phyloP scores from a whole-genome alignment of 2,113 vertebrate genomes.

The Leucoraja erinaceus region DNA sequence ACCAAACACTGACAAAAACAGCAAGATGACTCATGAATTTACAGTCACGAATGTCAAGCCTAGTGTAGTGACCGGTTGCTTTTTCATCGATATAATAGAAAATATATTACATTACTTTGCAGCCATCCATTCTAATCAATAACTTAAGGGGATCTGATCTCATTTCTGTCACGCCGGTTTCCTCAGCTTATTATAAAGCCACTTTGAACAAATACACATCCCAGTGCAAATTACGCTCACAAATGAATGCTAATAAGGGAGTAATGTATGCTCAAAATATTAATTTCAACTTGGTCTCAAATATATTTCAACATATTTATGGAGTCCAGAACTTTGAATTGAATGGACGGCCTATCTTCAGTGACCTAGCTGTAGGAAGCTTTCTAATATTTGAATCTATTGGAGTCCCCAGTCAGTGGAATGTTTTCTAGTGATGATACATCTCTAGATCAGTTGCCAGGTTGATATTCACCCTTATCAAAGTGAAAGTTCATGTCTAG shows the following conservation, averaged over 20 bases:
- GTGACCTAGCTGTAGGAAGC: background rate
- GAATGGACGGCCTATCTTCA: background rate
- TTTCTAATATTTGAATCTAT: background rate
- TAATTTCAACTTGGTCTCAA: background rate
- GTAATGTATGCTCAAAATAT: background rate
- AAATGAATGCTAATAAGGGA: background rate
- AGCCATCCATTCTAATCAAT: background rate
- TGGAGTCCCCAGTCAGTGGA: background rate
- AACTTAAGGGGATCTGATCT: background rate
- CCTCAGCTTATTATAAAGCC: background rate
- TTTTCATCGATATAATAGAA: background rate
- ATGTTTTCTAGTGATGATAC: background rate
- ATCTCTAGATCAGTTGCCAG: background rate
- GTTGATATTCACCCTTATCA: too few species aligned
- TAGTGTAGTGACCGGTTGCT: background rate
- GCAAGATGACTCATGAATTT: background rate
- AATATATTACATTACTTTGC: background rate
- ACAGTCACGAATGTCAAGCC: background rate
- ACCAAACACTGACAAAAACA: slow-evolving; percentile 1
- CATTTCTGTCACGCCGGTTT: background rate
- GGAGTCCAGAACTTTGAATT: background rate
- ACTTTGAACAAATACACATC: background rate
- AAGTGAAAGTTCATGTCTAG: background rate
- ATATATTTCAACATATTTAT: background rate
- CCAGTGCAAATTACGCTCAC: background rate